These are phyloP conservation scores for Kobus ellipsiprymnus DNA, from an alignment of 2,113 vertebrate species.

Conservation along the genomic window DNA sequence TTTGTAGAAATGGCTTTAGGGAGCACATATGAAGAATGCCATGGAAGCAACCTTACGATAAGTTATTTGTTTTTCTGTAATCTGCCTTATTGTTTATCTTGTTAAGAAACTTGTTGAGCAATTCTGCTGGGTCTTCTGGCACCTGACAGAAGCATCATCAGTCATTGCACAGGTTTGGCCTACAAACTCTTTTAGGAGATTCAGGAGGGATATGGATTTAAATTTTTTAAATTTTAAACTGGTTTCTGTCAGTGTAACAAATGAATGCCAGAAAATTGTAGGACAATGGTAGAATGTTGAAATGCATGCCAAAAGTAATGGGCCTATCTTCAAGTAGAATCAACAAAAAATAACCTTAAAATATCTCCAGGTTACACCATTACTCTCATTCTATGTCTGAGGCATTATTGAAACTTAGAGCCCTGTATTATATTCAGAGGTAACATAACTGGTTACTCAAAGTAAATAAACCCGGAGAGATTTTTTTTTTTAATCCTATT, in stretches of 20 bases:
- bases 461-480: not conserved
- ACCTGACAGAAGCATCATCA: constrained; percentile 72
- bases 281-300: constrained; percentile 39
- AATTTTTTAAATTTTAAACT: constrained; percentile 78
- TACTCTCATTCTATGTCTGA: not conserved
- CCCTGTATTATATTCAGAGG: not conserved
- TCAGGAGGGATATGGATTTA: constrained; percentile 70
- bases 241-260: constrained; percentile 63
- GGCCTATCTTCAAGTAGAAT: constrained; percentile 33
- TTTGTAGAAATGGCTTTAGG: constrained; percentile 62
- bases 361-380: not conserved
- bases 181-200: constrained; percentile 65
- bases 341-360: not conserved
- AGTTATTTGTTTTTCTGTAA: constrained; percentile 47
- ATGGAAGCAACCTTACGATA: constrained; percentile 47
- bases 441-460: not conserved
- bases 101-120: constrained; percentile 71
- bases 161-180: constrained; percentile 61
- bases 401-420: not conserved
- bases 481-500: not conserved
- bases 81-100: constrained; percentile 58
- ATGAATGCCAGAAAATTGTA: constrained; percentile 59
- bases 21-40: constrained; percentile 55
- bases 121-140: constrained; percentile 66
- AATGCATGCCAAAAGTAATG: not conserved